Evolutionary conservation across 1,140 invertebrate genomes (phyloP).

Genomic region (Chymomyza costata): DNA sequence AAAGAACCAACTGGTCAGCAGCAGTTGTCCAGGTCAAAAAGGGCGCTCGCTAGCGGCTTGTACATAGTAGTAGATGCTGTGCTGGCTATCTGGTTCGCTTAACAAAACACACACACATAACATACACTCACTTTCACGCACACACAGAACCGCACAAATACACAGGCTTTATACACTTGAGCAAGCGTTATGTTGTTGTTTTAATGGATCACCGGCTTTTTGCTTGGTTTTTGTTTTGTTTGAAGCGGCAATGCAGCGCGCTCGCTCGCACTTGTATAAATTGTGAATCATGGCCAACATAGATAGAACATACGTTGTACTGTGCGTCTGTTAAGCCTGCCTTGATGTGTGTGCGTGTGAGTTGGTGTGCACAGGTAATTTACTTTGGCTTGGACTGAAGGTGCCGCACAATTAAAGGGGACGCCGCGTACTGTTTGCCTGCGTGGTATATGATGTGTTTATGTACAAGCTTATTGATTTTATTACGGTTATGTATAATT

Average conservation of each 20-base stretch:
- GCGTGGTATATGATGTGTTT: constrained; percentile 41
- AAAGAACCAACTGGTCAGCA: constrained; percentile 39
- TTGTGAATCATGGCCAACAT: constrained; percentile 24
- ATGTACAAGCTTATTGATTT: constrained; percentile 43
- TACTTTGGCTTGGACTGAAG: constrained; percentile 30
- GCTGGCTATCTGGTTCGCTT: constrained; percentile 36
- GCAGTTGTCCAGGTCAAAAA: constrained; percentile 28
- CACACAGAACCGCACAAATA: constrained; percentile 3
- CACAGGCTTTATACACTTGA: constrained; percentile 15
- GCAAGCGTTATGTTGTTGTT: constrained; percentile 31
- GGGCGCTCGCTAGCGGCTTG: constrained; percentile 51
- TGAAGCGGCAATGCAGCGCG: constrained; percentile 29
- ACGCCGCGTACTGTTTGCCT: constrained; percentile 41
- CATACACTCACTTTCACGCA: constrained; percentile 20
- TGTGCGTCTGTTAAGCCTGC: too few species aligned
- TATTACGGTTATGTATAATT: constrained; percentile 1
- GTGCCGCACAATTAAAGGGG: constrained; percentile 32
- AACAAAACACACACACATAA: constrained; percentile 8
- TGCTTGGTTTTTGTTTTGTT: constrained; percentile 61
- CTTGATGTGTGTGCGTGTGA: constrained; percentile 13
- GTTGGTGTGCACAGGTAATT: constrained; percentile 36
- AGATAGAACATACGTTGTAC: constrained; percentile 40
- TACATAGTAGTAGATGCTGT: constrained; percentile 54
- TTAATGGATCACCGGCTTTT: constrained; percentile 70
- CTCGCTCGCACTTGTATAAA: constrained; percentile 38